These are phyloP conservation scores for Manis pentadactyla DNA, from an alignment of 2,797 vertebrate species.

Conservation along the genomic window DNA sequence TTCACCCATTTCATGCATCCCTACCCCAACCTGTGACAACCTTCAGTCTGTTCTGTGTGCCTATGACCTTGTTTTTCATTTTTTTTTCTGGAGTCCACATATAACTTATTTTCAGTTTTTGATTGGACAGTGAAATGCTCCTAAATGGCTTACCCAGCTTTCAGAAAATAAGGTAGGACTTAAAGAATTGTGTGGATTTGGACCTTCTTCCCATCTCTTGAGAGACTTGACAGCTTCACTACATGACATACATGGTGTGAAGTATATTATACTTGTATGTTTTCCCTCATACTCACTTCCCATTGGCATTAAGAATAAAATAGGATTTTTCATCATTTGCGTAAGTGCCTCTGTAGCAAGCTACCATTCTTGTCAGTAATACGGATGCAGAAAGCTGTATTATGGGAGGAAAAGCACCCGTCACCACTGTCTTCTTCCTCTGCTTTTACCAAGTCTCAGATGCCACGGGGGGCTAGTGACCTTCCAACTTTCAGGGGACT, in stretches of 20 bases:
- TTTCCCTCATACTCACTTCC: background rate
- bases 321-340: background rate
- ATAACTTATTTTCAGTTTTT: background rate
- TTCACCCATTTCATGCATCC: background rate
- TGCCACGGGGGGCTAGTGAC: background rate
- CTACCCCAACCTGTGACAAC: background rate
- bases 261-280: background rate
- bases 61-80: background rate
- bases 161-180: background rate
- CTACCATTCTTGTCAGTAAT: background rate
- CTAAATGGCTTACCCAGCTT: background rate
- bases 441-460: background rate
- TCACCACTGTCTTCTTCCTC: background rate
- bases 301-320: background rate
- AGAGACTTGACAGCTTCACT: background rate
- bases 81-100: background rate
- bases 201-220: background rate
- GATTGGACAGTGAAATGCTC: background rate
- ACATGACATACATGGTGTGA: background rate
- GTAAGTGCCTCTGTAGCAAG: background rate
- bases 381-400: background rate
- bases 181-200: background rate
- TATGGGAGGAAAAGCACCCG: background rate
- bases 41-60: background rate
- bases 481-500: background rate